Evolutionary conservation across 2,797 vertebrate species (phyloP), one percentile per base, ranked within the genome.

Genomic region (Epinephelus awoara): DNA sequence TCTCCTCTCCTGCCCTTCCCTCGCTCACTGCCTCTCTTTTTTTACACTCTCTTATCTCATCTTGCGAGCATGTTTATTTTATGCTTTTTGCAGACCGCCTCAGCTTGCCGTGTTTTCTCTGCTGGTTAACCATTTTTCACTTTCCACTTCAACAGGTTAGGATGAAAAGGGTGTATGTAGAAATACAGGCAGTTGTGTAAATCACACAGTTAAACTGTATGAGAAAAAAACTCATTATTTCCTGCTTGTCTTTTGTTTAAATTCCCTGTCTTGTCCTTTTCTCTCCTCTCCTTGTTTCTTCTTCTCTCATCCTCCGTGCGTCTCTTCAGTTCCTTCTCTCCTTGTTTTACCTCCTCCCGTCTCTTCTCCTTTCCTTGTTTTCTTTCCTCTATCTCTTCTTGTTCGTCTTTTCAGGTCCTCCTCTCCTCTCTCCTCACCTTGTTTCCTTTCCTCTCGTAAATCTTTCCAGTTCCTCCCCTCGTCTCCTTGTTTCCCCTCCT

Each of bases 31-130:
- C 46, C 77, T 58, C 51, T 25, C 69, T 75, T 52, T 42, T 54
- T 61, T 79, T 65, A 75, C 75, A 63, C 40, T 25, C 64, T 71
- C 82, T 86, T 88, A 90, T 92, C 88, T 90, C 79, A 91, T 93
- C 81, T 82, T n/a, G 25, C 15, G n/a, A 83, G 59, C 72, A 38
- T 83, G 80, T 91, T 90, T 91, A 84, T 88, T 89, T 80, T 55
- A 73, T 75, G 61, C 52, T 54, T 59, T 80, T 63, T 67, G 69
- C 67, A 78, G 82, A 75, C 56, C 29, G 54, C 67, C 15, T 17
- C 79, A 82, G 57, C 55, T 66, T 68, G 55, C 40, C 14, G 3
- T 62, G 64, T 86, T 82, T 88, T 72, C 78, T 81, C 38, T 18
- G 50, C 77, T 85, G 69, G 61, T 74, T 54, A 85, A 86, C 75